Evolutionary conservation across 2,888 invertebrate genomes (phyloP).

Genomic region (Diaphora mendica): DNA sequence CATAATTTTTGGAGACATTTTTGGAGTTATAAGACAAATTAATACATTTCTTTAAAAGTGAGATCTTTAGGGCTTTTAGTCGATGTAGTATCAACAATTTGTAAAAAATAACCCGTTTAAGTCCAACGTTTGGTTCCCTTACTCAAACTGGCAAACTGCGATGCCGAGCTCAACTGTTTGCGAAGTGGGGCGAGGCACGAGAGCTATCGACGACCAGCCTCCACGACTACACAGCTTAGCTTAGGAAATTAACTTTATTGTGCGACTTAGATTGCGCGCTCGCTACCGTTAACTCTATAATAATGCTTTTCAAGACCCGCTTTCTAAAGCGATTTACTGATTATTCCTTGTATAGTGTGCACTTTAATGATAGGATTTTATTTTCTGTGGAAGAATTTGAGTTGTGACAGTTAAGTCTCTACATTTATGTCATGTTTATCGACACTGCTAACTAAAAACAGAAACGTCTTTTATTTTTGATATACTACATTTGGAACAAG

Average conservation of each 20-base stretch:
- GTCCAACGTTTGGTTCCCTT: conserved; percentile 1
- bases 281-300: conserved; percentile 31
- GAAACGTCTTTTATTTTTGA: not conserved
- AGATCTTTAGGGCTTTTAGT: not conserved
- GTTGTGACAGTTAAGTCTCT: not conserved
- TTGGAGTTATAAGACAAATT: not conserved
- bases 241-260: conserved; percentile 76
- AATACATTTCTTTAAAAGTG: not conserved
- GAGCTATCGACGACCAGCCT: conserved; percentile 32
- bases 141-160: conserved; percentile 21
- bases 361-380: conserved; percentile 11
- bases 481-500: too few relatives aligned
- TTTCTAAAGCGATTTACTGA: conserved; percentile 47
- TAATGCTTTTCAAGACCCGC: conserved; percentile 35
- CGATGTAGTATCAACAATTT: not conserved
- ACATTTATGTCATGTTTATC: not conserved
- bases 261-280: conserved; percentile 61
- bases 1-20: not conserved
- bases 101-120: not conserved
- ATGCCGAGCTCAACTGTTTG: conserved; percentile 28
- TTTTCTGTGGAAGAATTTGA: not conserved
- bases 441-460: not conserved
- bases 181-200: conserved; percentile 24
- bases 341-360: conserved; percentile 28
- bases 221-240: conserved; percentile 58